phyloP scores from a whole-genome alignment of 2,113 vertebrate species.

The Clupea harengus region DNA sequence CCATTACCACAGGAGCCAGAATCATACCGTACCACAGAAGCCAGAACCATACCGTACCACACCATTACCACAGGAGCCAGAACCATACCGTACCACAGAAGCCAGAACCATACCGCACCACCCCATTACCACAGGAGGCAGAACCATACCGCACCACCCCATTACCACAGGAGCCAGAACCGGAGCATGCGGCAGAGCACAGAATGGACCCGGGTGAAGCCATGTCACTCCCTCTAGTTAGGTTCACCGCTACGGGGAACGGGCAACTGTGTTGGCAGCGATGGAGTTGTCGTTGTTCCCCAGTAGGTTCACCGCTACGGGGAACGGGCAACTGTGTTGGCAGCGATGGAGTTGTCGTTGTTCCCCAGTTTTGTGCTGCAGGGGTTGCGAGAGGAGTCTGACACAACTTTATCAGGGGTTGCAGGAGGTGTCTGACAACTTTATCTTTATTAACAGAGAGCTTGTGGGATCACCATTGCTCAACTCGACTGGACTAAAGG shows the following conservation, averaged over 20 bases:
- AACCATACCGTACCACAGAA: too few relatives aligned
- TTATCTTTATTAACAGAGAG: background rate
- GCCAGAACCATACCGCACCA: too few relatives aligned
- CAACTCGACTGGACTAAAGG: background rate
- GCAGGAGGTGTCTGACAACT: background rate
- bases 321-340: background rate
- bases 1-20: too few relatives aligned
- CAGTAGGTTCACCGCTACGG: background rate
- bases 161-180: too few relatives aligned
- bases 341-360: background rate
- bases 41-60: too few relatives aligned
- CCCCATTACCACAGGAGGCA: too few relatives aligned
- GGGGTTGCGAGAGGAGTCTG: background rate
- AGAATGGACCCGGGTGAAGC: background rate
- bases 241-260: background rate
- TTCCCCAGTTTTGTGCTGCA: background rate
- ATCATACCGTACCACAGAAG: too few relatives aligned
- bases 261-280: background rate
- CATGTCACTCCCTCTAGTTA: background rate
- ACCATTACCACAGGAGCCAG: too few relatives aligned
- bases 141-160: too few relatives aligned
- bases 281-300: background rate
- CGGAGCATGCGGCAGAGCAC: too few relatives aligned
- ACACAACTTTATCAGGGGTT: background rate
- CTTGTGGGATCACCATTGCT: too few relatives aligned